phyloP scores from a whole-genome alignment of 2,888 invertebrate genomes.

The Acheta domesticus region DNA sequence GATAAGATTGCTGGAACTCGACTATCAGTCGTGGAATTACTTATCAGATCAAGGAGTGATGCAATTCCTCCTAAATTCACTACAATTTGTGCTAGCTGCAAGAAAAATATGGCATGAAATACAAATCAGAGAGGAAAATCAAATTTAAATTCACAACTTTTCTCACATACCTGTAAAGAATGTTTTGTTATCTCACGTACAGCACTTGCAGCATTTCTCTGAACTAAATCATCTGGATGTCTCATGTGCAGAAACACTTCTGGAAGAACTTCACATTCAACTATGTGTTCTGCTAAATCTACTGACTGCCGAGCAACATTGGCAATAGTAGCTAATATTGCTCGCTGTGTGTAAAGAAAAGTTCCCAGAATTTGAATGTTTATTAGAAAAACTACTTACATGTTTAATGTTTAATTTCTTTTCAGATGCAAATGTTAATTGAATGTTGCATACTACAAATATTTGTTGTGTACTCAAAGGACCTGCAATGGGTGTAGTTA shows the following conservation, averaged over 20 bases:
- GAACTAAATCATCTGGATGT: constrained; percentile 67
- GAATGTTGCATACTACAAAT: no score
- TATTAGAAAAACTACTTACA: no score
- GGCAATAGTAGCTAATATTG: constrained; percentile 67
- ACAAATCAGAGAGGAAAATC: no score
- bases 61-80: constrained; percentile 78
- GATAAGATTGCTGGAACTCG: constrained; percentile 72
- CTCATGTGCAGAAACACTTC: constrained; percentile 67
- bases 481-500: no score
- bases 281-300: constrained; percentile 71
- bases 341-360: constrained; percentile 52
- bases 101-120: constrained; percentile 31
- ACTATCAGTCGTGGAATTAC: constrained; percentile 55
- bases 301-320: constrained; percentile 72
- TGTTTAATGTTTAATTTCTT: no score
- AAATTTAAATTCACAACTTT: no score
- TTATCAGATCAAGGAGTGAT: constrained; percentile 64
- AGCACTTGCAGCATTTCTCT: constrained; percentile 68
- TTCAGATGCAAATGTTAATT: no score
- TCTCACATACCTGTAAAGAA: constrained; percentile 59
- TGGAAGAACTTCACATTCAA: constrained; percentile 75
- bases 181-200: constrained; percentile 77
- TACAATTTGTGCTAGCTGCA: constrained; percentile 68
- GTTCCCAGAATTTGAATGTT: neutral
- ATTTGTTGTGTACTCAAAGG: no score